Evolutionary conservation across 2,797 vertebrate species (phyloP).

Genomic region (Atherinosoma microstoma): DNA sequence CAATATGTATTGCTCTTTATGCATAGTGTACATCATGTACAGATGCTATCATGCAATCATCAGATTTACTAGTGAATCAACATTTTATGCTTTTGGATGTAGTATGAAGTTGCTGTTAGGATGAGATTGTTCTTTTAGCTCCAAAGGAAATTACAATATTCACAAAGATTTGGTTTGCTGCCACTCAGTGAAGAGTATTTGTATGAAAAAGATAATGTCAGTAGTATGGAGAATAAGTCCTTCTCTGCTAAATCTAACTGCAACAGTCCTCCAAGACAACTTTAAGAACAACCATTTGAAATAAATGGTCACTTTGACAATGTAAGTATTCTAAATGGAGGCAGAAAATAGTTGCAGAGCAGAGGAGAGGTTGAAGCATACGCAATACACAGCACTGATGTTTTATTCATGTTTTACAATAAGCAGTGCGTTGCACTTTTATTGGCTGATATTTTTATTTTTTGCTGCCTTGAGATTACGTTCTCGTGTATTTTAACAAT

Average conservation of each 20-base stretch:
- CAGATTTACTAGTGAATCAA: constrained; percentile 1
- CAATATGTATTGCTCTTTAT: background rate
- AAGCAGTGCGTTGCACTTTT: background rate
- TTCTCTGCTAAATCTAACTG: background rate
- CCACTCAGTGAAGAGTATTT: constrained; percentile 16
- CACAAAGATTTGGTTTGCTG: constrained; percentile 8
- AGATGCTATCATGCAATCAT: background rate
- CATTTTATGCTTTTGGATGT: background rate
- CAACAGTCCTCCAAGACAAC: background rate
- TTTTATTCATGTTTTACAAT: background rate
- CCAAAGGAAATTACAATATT: constrained; percentile 11
- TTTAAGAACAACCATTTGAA: background rate
- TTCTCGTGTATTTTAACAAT: background rate
- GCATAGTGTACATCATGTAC: background rate
- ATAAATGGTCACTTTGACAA: background rate
- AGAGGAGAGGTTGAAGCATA: background rate
- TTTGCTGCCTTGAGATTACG: background rate
- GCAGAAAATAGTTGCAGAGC: background rate
- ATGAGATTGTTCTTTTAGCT: background rate
- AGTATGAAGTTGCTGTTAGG: background rate
- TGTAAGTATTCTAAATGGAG: background rate
- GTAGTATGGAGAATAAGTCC: background rate
- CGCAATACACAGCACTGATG: background rate
- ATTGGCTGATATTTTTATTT: background rate
- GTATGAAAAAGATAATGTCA: constrained; percentile 2